Evolutionary conservation across 2,888 invertebrate species (phyloP).

Genomic region (Pterobdella sp.): DNA sequence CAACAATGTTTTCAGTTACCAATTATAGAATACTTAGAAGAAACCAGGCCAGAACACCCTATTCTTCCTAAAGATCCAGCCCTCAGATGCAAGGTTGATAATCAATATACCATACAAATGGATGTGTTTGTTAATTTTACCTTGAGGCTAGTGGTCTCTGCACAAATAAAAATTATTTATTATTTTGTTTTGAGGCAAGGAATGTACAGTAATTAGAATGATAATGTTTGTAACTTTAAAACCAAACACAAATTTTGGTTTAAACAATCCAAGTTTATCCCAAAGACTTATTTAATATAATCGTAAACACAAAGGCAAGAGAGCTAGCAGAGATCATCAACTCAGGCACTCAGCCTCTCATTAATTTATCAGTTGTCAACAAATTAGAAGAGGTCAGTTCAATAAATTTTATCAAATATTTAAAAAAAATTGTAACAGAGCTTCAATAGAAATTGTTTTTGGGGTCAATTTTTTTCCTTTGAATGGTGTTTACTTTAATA

Average conservation of each 20-base stretch:
- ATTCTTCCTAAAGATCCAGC: conserved; percentile 80
- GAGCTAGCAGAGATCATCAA: conserved; percentile 74
- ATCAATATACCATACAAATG: too few species aligned
- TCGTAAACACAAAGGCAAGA: conserved; percentile 30
- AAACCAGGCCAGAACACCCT: conserved; percentile 67
- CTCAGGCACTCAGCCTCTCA: conserved; percentile 89
- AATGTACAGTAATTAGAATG: too few species aligned
- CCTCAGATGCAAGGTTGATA: conserved; percentile 75
- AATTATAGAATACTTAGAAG: conserved; percentile 91
- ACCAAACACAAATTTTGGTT: too few species aligned
- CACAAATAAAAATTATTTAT: too few species aligned
- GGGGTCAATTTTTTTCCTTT: neutral
- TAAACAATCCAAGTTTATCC: neutral
- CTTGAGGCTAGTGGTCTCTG: too few species aligned
- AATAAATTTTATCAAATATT: too few species aligned
- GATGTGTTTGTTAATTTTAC: too few species aligned
- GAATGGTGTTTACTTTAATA: neutral
- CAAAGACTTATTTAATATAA: neutral
- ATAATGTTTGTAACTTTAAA: too few species aligned
- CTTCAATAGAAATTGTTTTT: neutral
- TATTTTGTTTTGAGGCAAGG: too few species aligned
- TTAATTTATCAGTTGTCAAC: conserved; percentile 51
- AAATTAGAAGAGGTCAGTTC: conserved; percentile 51
- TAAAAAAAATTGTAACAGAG: too few species aligned
- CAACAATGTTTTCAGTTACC: conserved; percentile 57